Evolutionary conservation across 2,888 invertebrate species (phyloP).

Genomic region (Orthosia gracilis): DNA sequence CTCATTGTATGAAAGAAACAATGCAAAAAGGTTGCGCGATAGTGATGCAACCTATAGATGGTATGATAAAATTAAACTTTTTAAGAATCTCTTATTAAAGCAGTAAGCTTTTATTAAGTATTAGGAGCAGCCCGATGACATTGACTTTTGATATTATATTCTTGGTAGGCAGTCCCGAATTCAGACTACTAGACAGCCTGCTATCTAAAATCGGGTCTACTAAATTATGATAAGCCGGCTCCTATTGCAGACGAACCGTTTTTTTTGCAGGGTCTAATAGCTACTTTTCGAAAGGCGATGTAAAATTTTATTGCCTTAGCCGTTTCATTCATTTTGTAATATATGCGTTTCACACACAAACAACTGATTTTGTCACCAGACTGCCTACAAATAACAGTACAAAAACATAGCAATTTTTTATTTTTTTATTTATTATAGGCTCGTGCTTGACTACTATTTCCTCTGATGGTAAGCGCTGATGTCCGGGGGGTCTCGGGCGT

Average conservation of each 20-base stretch:
- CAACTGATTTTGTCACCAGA: neutral
- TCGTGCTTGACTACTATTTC: too few species aligned
- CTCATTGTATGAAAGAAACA: too few species aligned
- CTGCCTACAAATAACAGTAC: neutral
- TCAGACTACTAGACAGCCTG: constrained; percentile 1
- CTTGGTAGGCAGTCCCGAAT: neutral
- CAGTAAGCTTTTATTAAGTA: too few species aligned
- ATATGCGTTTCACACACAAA: neutral
- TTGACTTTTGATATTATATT: neutral
- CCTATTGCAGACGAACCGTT: neutral
- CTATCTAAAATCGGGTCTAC: constrained; percentile 9
- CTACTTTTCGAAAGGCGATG: neutral
- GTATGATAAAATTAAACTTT: too few species aligned
- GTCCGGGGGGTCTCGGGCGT: too few species aligned
- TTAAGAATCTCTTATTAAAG: too few species aligned
- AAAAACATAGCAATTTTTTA: neutral
- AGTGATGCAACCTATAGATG: too few species aligned
- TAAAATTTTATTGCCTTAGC: neutral
- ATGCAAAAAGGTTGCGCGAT: too few species aligned
- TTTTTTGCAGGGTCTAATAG: neutral
- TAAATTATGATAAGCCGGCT: constrained; percentile 10
- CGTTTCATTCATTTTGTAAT: neutral
- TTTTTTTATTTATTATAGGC: too few species aligned
- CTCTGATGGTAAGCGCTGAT: too few species aligned
- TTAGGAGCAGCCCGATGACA: neutral